Base-by-base conservation (phyloP, 2,888 invertebrate species). In the Spicauda simplicius region DNA sequence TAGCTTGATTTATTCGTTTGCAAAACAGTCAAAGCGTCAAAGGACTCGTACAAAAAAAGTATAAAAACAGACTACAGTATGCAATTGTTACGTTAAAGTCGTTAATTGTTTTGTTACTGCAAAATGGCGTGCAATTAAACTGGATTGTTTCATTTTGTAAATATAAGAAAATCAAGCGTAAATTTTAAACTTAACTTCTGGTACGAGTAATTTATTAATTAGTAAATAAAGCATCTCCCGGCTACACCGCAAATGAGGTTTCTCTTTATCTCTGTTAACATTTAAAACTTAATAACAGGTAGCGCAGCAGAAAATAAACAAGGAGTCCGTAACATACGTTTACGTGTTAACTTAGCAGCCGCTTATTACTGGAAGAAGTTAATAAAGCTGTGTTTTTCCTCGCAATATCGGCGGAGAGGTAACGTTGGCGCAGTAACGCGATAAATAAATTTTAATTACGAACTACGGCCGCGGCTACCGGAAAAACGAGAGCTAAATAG, bases 401-500 rank as follows among this genome's bases (percentile, higher is more conserved):
- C 74, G 77, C 79, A 83, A 81, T 80, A 82, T 80, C 70, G 75
- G 68, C 71, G 76, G 76, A 80, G 80, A 86, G 84, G 85, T 83
- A 81, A 77, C 79, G 77, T 76, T 70, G 64, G 70, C 72, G 75
- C 76, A 80, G 82, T 86, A 86, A 87, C 81, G 83, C 82, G 87
- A 90, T 89, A 91, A 91, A 90, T 91, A 91, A 90, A 89, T 91
- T 91, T 90, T 87, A 90, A 91, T 91, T 90, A 91, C 85, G 81
- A 85, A 86, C 84, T 80, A 82, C 80, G 80, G 81, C 81, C 82
- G 83, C 81, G 84, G 87, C 84, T 84, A 87, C 90, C 88, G 89
- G 90, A 90, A 91, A 91, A 92, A 90, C 88, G 90, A 88, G 87
- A 91, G 91, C 92, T 93, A 92, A 92, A 93, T 92, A 92, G 91